phyloP scores from a whole-genome alignment of 2,888 invertebrate genomes.

The Perithous albicinctus region DNA sequence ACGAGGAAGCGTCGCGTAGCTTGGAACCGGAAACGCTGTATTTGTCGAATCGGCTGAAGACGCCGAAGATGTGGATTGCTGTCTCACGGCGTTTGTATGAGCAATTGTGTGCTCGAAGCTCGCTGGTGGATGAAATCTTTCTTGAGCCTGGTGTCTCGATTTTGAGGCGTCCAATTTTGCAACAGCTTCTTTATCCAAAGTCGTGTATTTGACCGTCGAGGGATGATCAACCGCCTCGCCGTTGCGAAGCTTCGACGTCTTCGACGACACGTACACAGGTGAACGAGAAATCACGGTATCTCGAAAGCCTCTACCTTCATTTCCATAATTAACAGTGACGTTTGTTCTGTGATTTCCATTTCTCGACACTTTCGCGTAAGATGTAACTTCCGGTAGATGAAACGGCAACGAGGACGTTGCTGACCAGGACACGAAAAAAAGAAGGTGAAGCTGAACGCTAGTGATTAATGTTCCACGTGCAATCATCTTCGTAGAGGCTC shows the following conservation, averaged over 20 bases:
- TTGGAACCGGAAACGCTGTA: constrained; percentile 54
- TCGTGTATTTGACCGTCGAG: constrained; percentile 74
- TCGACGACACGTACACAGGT: constrained; percentile 75
- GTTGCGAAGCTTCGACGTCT: constrained; percentile 72
- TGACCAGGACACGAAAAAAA: constrained; percentile 43
- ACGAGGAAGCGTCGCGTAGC: constrained; percentile 66
- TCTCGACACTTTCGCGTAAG: constrained; percentile 77
- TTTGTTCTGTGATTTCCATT: constrained; percentile 69
- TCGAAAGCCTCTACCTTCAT: constrained; percentile 73
- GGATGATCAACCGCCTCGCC: constrained; percentile 80
- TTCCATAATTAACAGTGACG: constrained; percentile 43
- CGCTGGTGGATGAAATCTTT: constrained; percentile 80
- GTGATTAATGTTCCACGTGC: constrained; percentile 29
- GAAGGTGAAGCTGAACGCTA: constrained; percentile 5
- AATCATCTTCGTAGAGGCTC: constrained; percentile 56
- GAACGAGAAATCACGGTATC: constrained; percentile 76
- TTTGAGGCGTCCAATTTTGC: constrained; percentile 70
- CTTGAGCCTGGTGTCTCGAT: constrained; percentile 73
- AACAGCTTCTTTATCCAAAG: constrained; percentile 76
- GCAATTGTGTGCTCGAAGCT: constrained; percentile 72
- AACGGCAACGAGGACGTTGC: constrained; percentile 56
- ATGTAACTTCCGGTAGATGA: constrained; percentile 71
- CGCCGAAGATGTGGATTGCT: constrained; percentile 20
- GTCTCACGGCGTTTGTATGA: constrained; percentile 58
- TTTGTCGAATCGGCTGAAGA: constrained; percentile 25